Evolutionary conservation across 2,113 vertebrate species (phyloP), one percentile per base, ranked within the genome.

Genomic region (Gallinago undulata): DNA sequence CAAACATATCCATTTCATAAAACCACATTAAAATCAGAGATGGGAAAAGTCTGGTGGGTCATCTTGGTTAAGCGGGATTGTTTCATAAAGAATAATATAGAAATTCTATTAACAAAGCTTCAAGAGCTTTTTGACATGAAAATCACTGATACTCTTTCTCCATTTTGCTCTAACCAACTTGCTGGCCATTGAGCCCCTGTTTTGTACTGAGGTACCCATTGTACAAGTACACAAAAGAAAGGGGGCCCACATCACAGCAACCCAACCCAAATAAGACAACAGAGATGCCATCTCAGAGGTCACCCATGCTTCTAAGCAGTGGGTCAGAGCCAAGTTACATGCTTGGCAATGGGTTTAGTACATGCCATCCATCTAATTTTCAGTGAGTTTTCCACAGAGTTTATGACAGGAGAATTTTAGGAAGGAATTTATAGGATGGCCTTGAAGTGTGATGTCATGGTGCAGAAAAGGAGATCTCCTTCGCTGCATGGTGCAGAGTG

Each of bases 11-110:
- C 43, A 90, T 93, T 95, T 93, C 76, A 80, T 80, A 91, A 95
- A 94, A 77, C 30, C n/a, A 70, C 35, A 85, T 94, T 95, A 87
- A 91, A 91, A 77, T 91, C 74, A 86, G 60, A 84, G 35, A 85
- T 50, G 33, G 25, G 43, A 22, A 90, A 87, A 59, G 9, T 56
- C 88, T 86, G 35, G 27, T 66, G 62, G 67, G 68, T 95, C 78
- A 67, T 83, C 82, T 74, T 86, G 75, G 56, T 90, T 84, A 90
- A 90, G 62, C 14, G 64, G 68, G 43, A 84, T 77, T 78, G 27
- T 75, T 90, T 90, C 68, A 81, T 53, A 47, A 88, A 81, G 47
- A 75, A 81, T 63, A 93, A 85, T 35, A 79, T 28, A 87, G 59
- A 87, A 79, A 89, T 80, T n/a, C 4, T 30, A 85, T 78, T 94